Base-by-base conservation (phyloP, 2,888 invertebrate species). In the Torymus tubicola region DNA sequence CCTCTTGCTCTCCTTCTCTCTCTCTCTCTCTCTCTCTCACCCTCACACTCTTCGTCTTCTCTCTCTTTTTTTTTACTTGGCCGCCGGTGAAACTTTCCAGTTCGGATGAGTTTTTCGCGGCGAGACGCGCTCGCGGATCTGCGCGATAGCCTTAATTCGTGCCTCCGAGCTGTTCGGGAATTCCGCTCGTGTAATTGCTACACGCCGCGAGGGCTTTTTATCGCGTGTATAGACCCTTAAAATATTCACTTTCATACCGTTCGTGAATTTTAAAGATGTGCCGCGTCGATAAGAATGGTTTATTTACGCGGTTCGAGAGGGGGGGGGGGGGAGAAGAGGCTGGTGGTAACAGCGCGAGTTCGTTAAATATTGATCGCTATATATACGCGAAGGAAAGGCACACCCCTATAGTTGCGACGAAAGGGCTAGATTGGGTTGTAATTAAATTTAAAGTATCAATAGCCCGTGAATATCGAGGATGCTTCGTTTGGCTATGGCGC, bases 81-180 rank as follows among this genome's bases (percentile, higher is more conserved):
- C 52, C 52, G 18, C 0, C 5, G 72, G n/a, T 63, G 79, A 84
- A 84, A 84, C 80, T 83, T 84, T 82, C 53, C 61, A 73, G 61
- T 80, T 72, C 42, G 83, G 72, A 78, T 78, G 83, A 82, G 81
- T 79, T 83, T 84, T 82, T 84, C 75, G 14, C 64, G 42, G 8
- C 42, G 42, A 42, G 42, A 42, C 42, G 10, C 77, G 74, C 68
- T 61, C 57, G 53, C 55, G 76, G 60, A 82, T 77, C 77, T 52
- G 70, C 76, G 83, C 76, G 83, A 84, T 84, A 83, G 78, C 78
- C 63, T 78, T 72, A 73, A 78, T 75, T 81, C 79, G 72, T 64
- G 60, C 75, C 64, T 60, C 52, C 42, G 53, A 71, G 72, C 79
- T 80, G 42, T 71, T 80, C 63, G 77, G 80, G 71, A 81, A 84